Percentiles rank a stretch among this genome's conserved stretches.
Evolutionary conservation across 2,113 vertebrate genomes (phyloP).

Genomic region (Etheostoma spectabile): DNA sequence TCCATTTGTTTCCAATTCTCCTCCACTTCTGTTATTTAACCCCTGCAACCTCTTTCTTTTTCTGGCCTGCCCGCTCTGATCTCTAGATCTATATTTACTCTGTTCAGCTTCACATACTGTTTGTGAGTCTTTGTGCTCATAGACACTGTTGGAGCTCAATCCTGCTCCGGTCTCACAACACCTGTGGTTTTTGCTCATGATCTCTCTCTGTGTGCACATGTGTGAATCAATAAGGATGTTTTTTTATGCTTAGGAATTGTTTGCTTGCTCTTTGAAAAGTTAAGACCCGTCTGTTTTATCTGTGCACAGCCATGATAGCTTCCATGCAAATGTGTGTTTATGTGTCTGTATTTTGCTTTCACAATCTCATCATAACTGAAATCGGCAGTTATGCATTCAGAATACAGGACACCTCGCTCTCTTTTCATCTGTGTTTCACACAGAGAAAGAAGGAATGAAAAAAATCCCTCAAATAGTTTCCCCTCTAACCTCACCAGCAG

Average conservation of each 20-base stretch:
- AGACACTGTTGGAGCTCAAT: no score
- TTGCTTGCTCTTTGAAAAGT: conserved; percentile 32
- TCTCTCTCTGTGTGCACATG: conserved; percentile 3
- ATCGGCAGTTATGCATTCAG: conserved; percentile 7
- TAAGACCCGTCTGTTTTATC: conserved; percentile 25
- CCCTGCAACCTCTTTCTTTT: conserved; percentile 41
- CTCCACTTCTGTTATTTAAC: conserved; percentile 14
- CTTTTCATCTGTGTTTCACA: conserved; percentile 36
- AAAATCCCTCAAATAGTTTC: conserved; percentile 53
- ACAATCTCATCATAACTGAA: background rate
- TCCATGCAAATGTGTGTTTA: conserved; percentile 14
- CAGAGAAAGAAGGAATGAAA: conserved; percentile 33
- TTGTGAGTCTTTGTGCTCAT: conserved; percentile 32
- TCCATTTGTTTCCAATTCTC: conserved; percentile 16
- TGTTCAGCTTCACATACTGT: conserved; percentile 16
- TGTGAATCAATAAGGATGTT: conserved; percentile 38
- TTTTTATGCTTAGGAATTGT: conserved; percentile 7
- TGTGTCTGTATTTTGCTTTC: conserved; percentile 15
- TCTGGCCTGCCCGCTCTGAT: background rate
- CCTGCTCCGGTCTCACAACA: no score
- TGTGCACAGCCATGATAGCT: background rate
- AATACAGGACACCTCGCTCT: conserved; percentile 4
- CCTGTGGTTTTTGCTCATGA: conserved; percentile 59
- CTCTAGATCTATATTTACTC: conserved; percentile 51
- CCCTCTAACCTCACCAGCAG: conserved; percentile 64